A percentile compares a stretch with the other conserved stretches of the same genome.
These are phyloP conservation scores for Catostylus mosaicus DNA, from an alignment of 30 jellyfish, hydroid and myxozoan species.

Conservation along the genomic window DNA sequence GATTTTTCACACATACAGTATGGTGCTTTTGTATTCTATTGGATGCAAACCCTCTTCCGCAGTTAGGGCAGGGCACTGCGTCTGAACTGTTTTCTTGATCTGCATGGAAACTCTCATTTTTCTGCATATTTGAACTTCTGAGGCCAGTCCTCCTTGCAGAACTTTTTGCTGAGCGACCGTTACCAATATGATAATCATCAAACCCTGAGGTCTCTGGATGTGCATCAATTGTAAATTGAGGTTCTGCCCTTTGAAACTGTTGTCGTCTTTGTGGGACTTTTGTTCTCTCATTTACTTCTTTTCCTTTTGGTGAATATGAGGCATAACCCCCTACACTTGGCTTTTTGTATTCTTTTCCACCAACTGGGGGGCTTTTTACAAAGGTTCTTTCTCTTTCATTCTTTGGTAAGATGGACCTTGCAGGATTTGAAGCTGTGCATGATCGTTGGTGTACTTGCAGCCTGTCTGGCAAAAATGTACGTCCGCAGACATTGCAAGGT, in stretches of 20 bases:
- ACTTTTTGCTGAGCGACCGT: conserved; percentile 3
- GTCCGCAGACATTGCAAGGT: conserved; percentile 89
- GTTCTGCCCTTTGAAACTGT: conserved; percentile 18
- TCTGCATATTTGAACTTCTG: neutral
- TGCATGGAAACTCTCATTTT: neutral
- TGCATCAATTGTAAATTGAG: conserved; percentile 14
- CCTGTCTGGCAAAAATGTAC: conserved; percentile 90
- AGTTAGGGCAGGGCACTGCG: conserved; percentile 66
- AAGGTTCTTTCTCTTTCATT: conserved; percentile 23
- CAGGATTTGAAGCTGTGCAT: conserved; percentile 91
- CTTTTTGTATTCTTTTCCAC: neutral
- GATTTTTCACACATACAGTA: conserved; percentile 65
- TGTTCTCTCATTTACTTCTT: conserved; percentile 1
- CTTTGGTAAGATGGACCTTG: conserved; percentile 52
- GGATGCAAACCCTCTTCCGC: conserved; percentile 84
- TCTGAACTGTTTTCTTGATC: conserved; percentile 9
- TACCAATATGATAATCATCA: conserved; percentile 62
- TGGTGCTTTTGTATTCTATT: conserved; percentile 82
- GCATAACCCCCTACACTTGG: neutral
- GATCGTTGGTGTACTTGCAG: conserved; percentile 88
- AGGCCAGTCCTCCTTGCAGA: conserved; percentile 31
- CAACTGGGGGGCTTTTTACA: neutral
- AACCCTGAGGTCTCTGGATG: conserved; percentile 22
- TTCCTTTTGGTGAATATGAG: conserved; percentile 5
- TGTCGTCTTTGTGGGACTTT: conserved; percentile 54